A percentile compares a stretch with the other conserved stretches of the same genome.
Evolutionary conservation across 1,140 invertebrate species (phyloP).

Genomic region (Grapholita molesta): DNA sequence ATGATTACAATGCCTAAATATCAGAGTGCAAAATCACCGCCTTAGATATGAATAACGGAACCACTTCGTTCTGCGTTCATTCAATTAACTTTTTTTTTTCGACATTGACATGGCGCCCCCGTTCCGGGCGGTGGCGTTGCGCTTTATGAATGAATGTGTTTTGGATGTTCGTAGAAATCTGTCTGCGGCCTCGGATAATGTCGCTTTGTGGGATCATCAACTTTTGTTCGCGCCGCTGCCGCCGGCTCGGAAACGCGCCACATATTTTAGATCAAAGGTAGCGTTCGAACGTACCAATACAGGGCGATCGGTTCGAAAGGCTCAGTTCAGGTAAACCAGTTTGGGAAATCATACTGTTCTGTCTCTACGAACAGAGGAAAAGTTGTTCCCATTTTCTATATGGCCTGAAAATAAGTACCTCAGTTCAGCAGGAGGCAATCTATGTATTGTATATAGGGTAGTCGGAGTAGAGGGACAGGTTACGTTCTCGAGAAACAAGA

Average conservation of each 20-base stretch:
- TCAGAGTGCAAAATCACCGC: background rate
- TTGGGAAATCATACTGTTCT: too few species aligned
- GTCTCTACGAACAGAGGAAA: too few species aligned
- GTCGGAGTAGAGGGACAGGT: too few species aligned
- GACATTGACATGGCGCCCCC: constrained; percentile 27
- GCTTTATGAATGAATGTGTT: constrained; percentile 52
- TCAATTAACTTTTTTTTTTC: constrained; percentile 27
- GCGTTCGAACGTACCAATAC: background rate
- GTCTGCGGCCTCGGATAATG: constrained; percentile 19
- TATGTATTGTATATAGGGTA: too few species aligned
- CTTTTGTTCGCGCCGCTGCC: constrained; percentile 27
- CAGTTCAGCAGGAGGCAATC: too few species aligned
- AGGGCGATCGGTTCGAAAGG: background rate
- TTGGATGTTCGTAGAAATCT: constrained; percentile 49
- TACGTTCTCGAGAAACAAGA: too few species aligned
- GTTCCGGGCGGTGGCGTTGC: constrained; percentile 43
- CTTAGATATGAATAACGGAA: constrained; percentile 4
- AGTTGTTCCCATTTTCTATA: too few species aligned
- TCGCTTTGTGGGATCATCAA: constrained; percentile 43
- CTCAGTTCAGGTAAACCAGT: background rate
- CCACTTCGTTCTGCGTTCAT: background rate
- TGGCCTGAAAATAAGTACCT: too few species aligned
- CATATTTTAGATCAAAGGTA: constrained; percentile 32
- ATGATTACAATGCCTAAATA: background rate
- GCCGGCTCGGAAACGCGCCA: constrained; percentile 40